phyloP scores from a whole-genome alignment of 2,797 vertebrate species.

The Garrulus glandarius region DNA sequence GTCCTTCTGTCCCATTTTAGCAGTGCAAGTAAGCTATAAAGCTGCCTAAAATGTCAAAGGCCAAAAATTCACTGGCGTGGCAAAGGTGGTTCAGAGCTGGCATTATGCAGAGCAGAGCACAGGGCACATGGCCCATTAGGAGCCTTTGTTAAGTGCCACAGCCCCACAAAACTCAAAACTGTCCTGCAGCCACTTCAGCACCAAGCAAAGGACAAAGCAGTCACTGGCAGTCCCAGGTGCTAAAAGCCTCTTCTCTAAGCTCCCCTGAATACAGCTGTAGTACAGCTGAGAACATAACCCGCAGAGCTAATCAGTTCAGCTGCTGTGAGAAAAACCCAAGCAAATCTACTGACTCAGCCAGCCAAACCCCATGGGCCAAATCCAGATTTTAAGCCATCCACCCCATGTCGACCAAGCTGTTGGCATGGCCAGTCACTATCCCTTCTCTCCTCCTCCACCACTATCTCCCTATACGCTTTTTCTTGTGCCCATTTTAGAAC shows the following conservation, averaged over 20 bases:
- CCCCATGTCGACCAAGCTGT: not conserved
- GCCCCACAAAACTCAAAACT: not conserved
- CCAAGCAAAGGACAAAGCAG: not conserved
- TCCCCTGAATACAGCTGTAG: not conserved
- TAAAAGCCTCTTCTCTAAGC: not conserved
- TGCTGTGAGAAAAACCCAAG: not conserved
- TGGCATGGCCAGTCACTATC: not conserved
- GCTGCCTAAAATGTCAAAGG: slow-evolving; percentile 7
- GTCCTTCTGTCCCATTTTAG: not conserved
- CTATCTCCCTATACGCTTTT: not conserved
- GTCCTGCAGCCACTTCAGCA: not conserved
- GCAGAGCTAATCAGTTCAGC: not conserved
- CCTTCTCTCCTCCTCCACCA: not conserved
- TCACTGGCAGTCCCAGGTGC: not conserved
- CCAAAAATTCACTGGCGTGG: not conserved
- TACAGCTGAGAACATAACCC: not conserved
- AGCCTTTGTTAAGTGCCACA: not conserved
- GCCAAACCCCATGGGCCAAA: not conserved
- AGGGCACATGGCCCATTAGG: not conserved
- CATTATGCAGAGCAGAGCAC: not conserved
- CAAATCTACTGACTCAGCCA: not conserved
- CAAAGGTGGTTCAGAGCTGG: not conserved
- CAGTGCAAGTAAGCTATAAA: not conserved
- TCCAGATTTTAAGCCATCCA: not conserved
- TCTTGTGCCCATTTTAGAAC: not conserved